These are phyloP conservation scores for Mythimna vitellina DNA, from an alignment of 2,888 invertebrate genomes.

Conservation along the genomic window DNA sequence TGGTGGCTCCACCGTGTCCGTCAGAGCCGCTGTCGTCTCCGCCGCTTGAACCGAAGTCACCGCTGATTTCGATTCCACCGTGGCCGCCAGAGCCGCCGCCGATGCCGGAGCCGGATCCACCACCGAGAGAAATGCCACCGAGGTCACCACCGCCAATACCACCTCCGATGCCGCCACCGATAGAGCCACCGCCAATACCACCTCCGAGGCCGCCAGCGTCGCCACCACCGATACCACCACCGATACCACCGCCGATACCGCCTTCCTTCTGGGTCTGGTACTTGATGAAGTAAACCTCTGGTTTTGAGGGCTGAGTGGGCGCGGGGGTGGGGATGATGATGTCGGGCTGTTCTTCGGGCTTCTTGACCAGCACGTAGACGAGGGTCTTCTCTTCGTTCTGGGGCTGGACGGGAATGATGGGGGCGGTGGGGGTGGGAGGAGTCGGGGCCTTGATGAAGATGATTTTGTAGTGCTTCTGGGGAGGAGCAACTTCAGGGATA, in stretches of 20 bases:
- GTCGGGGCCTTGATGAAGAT: conserved; percentile 98
- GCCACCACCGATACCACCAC: conserved; percentile 78
- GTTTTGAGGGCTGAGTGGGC: conserved; percentile 96
- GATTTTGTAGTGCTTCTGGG: conserved; percentile 97
- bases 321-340: conserved; percentile 94
- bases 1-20: conserved; percentile 81
- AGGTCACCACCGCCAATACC: conserved; percentile 66
- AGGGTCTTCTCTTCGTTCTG: conserved; percentile 97
- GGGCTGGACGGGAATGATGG: conserved; percentile 94
- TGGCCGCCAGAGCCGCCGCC: conserved; percentile 75
- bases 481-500: conserved; percentile 92
- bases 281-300: conserved; percentile 97
- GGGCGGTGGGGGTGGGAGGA: conserved; percentile 95
- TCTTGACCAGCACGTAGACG: conserved; percentile 97
- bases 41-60: conserved; percentile 80
- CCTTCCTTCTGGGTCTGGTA: conserved; percentile 93
- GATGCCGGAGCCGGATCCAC: conserved; percentile 77
- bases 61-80: conserved; percentile 77
- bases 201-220: conserved; percentile 72
- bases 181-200: conserved; percentile 78
- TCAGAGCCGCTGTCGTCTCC: conserved; percentile 75
- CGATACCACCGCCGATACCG: conserved; percentile 82
- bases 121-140: conserved; percentile 73
- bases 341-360: conserved; percentile 96
- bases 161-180: conserved; percentile 81